These are phyloP conservation scores for Lasioglossum calceatum DNA, from an alignment of 2,888 invertebrate species.

Conservation along the genomic window DNA sequence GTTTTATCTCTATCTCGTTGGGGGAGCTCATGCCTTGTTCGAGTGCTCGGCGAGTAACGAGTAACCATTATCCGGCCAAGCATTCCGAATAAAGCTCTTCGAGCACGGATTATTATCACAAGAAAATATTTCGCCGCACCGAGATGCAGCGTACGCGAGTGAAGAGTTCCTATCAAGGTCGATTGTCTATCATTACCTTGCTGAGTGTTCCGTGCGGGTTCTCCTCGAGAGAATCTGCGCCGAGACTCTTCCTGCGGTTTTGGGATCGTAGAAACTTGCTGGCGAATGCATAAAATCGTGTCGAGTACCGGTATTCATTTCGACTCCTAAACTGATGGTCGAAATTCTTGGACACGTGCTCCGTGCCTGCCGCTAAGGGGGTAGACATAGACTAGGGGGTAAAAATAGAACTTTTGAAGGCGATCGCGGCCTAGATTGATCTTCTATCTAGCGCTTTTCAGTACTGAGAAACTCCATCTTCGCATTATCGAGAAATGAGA, in stretches of 20 bases:
- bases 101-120: background rate
- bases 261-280: conserved; percentile 31
- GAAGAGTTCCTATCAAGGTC: conserved; percentile 2
- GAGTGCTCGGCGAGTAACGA: conserved; percentile 5
- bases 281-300: conserved; percentile 33
- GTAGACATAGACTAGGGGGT: too few species aligned
- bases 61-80: conserved; percentile 20
- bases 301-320: conserved; percentile 38
- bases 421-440: too few species aligned
- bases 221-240: background rate
- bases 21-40: background rate
- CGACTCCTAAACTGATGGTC: conserved; percentile 26
- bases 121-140: background rate
- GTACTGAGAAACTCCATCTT: too few species aligned
- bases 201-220: background rate
- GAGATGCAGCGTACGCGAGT: background rate
- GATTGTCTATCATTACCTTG: conserved; percentile 6
- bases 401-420: too few species aligned
- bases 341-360: conserved; percentile 38
- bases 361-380: background rate
- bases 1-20: background rate
- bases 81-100: conserved; percentile 4
- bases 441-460: too few species aligned
- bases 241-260: conserved; percentile 9
- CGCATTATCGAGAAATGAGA: too few species aligned